Conservation (phyloP, 2,797 vertebrate species). For the Selene dorsalis region DNA sequence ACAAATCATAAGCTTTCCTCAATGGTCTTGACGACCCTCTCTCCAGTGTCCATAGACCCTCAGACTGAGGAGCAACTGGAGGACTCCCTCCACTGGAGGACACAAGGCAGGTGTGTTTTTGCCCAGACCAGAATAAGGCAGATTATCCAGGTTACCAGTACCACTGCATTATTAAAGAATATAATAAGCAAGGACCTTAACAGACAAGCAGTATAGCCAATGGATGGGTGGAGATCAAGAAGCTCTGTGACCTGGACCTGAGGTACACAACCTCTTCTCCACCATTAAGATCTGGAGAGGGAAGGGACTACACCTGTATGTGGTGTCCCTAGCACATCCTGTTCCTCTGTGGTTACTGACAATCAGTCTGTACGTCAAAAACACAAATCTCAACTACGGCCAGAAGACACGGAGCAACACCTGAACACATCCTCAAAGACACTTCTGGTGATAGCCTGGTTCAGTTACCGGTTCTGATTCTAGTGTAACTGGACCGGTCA, state of each 20-base stretch:
- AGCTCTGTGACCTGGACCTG: neutral
- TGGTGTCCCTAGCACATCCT: slow-evolving; percentile 24
- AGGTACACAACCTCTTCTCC: neutral
- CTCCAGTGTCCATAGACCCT: neutral
- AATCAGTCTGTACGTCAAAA: neutral
- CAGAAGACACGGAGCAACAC: neutral
- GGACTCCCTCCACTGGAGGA: neutral
- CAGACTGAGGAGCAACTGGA: too few relatives aligned
- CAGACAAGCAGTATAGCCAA: too few relatives aligned
- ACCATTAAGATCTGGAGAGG: neutral
- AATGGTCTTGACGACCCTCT: neutral
- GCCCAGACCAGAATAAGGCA: neutral
- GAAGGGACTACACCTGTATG: neutral
- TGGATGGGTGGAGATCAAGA: neutral
- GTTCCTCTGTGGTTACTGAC: slow-evolving; percentile 11
- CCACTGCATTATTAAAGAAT: neutral
- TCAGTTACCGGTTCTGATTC: too few relatives aligned
- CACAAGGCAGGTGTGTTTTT: too few relatives aligned
- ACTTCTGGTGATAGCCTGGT: too few relatives aligned
- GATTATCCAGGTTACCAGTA: too few relatives aligned
- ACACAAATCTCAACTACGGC: neutral
- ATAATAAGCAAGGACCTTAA: neutral
- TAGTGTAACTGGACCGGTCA: neutral
- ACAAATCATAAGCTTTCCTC: neutral
- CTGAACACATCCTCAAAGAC: neutral